These are phyloP conservation scores for Xestia sexstrigata DNA, from an alignment of 2,888 invertebrate genomes.

Conservation along the genomic window DNA sequence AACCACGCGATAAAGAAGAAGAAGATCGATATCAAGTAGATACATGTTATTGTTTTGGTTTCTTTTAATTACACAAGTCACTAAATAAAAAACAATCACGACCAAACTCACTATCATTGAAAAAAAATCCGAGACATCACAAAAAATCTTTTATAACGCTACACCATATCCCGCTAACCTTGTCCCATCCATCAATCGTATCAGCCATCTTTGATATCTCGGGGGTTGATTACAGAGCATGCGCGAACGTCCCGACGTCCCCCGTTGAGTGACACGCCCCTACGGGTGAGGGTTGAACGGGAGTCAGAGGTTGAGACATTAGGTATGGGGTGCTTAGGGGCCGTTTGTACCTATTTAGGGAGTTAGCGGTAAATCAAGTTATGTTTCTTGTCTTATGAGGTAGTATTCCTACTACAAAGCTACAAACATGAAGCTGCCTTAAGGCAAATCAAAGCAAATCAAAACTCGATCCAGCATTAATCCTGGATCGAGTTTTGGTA, in stretches of 20 bases:
- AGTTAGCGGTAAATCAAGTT: conserved; percentile 35
- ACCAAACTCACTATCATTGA: conserved; percentile 7
- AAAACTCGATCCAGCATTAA: too few species aligned
- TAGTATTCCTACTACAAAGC: conserved; percentile 12
- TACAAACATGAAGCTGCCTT: background rate
- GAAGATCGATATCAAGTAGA: background rate
- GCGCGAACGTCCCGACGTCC: conserved; percentile 77
- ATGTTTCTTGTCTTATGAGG: conserved; percentile 5
- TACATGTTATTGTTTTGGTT: background rate
- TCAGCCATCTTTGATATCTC: conserved; percentile 83
- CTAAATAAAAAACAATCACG: background rate
- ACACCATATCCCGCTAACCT: conserved; percentile 47
- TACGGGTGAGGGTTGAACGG: conserved; percentile 70
- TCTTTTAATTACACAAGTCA: conserved; percentile 9
- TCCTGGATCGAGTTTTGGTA: background rate
- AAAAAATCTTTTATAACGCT: conserved; percentile 28
- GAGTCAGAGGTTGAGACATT: conserved; percentile 69
- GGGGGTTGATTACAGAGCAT: conserved; percentile 83
- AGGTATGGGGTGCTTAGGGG: conserved; percentile 45
- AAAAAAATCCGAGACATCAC: background rate
- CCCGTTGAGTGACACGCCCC: conserved; percentile 82
- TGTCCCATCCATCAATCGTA: conserved; percentile 72
- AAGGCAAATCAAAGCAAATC: too few species aligned
- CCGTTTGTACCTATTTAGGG: conserved; percentile 41
- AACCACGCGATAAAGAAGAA: too few species aligned